Conservation (phyloP, 2,888 invertebrate species). For the Leptinotarsa tumamoca region DNA sequence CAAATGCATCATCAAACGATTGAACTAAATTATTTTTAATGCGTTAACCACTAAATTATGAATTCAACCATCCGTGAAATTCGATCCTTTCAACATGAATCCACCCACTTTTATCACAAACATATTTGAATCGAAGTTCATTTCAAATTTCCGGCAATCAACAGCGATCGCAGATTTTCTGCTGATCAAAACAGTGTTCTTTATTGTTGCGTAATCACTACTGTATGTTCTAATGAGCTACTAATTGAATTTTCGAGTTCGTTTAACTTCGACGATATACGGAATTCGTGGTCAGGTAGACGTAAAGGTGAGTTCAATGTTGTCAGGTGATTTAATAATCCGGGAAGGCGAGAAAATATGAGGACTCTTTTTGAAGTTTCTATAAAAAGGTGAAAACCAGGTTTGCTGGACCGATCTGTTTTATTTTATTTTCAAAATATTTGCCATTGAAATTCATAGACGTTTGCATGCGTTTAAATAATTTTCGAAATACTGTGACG, state of each 20-base stretch:
- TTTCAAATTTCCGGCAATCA: constrained; percentile 2
- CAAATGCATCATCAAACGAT: background rate
- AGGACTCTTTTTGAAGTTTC: background rate
- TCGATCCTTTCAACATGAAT: constrained; percentile 11
- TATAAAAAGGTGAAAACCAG: too few species aligned
- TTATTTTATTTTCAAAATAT: too few species aligned
- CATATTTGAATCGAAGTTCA: constrained; percentile 8
- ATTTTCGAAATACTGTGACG: too few species aligned
- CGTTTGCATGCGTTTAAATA: too few species aligned
- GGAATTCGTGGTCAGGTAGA: constrained; percentile 50
- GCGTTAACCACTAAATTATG: background rate
- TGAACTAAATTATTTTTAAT: constrained; percentile 1
- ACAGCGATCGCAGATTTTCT: background rate
- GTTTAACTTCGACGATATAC: constrained; percentile 47
- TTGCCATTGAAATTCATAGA: too few species aligned
- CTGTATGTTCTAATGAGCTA: constrained; percentile 32
- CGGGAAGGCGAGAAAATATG: background rate
- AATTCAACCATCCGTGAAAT: constrained; percentile 20
- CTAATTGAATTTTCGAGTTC: constrained; percentile 44
- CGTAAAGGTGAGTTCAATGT: constrained; percentile 41
- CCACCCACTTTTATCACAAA: constrained; percentile 19
- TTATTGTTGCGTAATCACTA: constrained; percentile 38
- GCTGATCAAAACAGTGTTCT: constrained; percentile 23
- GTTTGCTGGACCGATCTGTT: too few species aligned
- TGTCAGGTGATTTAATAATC: constrained; percentile 34